These are phyloP conservation scores for Ramazzottius varieornatus DNA, from an alignment of 2,888 invertebrate genomes.

Conservation along the genomic window DNA sequence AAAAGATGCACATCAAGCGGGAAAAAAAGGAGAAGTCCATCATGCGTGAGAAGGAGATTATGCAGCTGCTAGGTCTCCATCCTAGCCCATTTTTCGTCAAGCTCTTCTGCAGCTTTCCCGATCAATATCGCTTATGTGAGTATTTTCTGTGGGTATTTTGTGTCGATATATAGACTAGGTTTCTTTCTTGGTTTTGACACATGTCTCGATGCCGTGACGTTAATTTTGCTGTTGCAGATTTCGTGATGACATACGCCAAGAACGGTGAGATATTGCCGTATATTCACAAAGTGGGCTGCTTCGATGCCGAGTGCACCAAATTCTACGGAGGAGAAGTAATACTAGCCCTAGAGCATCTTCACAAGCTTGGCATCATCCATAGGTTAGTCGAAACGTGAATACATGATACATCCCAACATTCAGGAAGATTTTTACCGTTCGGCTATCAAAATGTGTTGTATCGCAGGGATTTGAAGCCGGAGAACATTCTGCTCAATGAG, in stretches of 20 bases:
- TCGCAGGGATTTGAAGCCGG: slow-evolving; percentile 81
- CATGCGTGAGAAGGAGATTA: slow-evolving; percentile 70
- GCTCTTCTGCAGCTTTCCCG: slow-evolving; percentile 88
- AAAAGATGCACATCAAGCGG: slow-evolving; percentile 67
- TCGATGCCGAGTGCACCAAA: slow-evolving; percentile 59
- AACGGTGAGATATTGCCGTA: slow-evolving; percentile 77
- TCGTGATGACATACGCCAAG: slow-evolving; percentile 76
- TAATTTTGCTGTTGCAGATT: slow-evolving; percentile 30
- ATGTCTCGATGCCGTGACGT: background rate
- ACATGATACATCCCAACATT: no score
- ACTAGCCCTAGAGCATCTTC: slow-evolving; percentile 66
- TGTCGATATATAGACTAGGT: background rate
- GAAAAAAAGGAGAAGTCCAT: slow-evolving; percentile 81
- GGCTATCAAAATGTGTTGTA: no score
- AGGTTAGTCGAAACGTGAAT: slow-evolving; percentile 27
- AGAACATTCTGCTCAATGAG: slow-evolving; percentile 80
- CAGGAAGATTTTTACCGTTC: no score
- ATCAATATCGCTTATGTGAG: slow-evolving; percentile 49
- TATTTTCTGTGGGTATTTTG: background rate
- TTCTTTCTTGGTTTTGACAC: background rate
- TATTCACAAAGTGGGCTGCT: slow-evolving; percentile 63
- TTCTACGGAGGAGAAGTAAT: slow-evolving; percentile 86
- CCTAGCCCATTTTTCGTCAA: slow-evolving; percentile 61
- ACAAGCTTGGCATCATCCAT: slow-evolving; percentile 62
- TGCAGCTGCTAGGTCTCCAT: slow-evolving; percentile 45